phyloP scores from a whole-genome alignment of 1,140 invertebrate species.

The Aricia agestis region DNA sequence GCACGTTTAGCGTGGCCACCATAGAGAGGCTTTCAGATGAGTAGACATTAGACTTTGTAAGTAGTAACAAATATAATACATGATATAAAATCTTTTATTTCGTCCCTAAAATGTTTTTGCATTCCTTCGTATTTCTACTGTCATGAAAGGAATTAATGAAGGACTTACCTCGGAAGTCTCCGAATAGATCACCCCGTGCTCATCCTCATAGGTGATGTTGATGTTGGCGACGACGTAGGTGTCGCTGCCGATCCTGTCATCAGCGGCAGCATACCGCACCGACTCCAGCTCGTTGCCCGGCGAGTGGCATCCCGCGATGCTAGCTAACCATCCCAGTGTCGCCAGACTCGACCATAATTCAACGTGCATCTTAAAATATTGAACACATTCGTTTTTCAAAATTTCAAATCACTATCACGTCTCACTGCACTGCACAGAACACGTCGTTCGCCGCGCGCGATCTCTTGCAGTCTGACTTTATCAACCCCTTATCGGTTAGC shows the following conservation, averaged over 20 bases:
- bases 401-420: constrained; percentile 32
- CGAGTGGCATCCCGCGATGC: constrained; percentile 52
- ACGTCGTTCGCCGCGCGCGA: constrained; percentile 36
- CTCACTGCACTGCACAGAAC: constrained; percentile 31
- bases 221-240: constrained; percentile 60
- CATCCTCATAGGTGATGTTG: constrained; percentile 62
- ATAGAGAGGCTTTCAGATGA: too few species aligned
- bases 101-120: too few species aligned
- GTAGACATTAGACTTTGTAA: too few species aligned
- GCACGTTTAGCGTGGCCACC: too few species aligned
- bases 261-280: constrained; percentile 48
- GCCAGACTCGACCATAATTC: constrained; percentile 54
- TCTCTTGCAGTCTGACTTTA: constrained; percentile 34
- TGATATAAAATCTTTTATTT: too few species aligned
- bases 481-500: constrained; percentile 45
- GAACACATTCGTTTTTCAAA: constrained; percentile 42
- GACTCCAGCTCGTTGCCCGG: constrained; percentile 57
- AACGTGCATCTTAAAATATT: constrained; percentile 48
- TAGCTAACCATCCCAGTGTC: constrained; percentile 50
- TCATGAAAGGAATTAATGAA: too few species aligned
- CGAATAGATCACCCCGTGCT: constrained; percentile 55
- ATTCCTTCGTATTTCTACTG: too few species aligned
- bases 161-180: constrained; percentile 63
- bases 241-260: constrained; percentile 51
- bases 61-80: too few species aligned